Conservation (phyloP, 2,888 invertebrate species). For the Leucoma salicis region DNA sequence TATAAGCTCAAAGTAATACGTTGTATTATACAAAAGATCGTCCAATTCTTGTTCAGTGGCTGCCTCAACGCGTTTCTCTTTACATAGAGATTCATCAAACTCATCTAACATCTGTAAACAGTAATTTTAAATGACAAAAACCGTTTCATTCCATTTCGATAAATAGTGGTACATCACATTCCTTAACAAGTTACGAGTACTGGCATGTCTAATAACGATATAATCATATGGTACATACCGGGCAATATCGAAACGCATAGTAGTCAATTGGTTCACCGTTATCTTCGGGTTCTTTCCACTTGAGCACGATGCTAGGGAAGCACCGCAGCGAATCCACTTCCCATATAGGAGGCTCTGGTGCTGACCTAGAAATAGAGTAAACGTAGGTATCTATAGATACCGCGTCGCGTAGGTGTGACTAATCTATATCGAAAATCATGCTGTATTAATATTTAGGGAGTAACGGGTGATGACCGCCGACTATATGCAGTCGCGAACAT, state of each 20-base stretch:
- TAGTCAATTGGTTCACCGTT: slow-evolving; percentile 62
- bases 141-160: neutral
- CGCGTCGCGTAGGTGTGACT: too few species aligned
- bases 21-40: slow-evolving; percentile 50
- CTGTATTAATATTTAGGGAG: too few species aligned
- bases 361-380: slow-evolving; percentile 56
- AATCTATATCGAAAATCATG: too few species aligned
- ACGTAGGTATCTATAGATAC: too few species aligned
- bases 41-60: slow-evolving; percentile 44
- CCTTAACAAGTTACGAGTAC: neutral
- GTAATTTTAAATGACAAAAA: neutral
- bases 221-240: slow-evolving; percentile 42
- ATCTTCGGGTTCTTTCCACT: slow-evolving; percentile 54
- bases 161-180: neutral
- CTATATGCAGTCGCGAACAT: too few species aligned
- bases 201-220: slow-evolving; percentile 8
- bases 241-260: slow-evolving; percentile 58
- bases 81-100: slow-evolving; percentile 38
- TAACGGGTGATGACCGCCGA: too few species aligned
- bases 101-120: slow-evolving; percentile 21
- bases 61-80: slow-evolving; percentile 35
- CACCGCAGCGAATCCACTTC: slow-evolving; percentile 36
- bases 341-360: slow-evolving; percentile 57
- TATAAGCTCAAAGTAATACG: slow-evolving; percentile 57
- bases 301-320: slow-evolving; percentile 41